Evolutionary conservation across 2,888 invertebrate species (phyloP), one percentile per base, ranked within the genome.

Genomic region (Lasioglossum leucozonium): DNA sequence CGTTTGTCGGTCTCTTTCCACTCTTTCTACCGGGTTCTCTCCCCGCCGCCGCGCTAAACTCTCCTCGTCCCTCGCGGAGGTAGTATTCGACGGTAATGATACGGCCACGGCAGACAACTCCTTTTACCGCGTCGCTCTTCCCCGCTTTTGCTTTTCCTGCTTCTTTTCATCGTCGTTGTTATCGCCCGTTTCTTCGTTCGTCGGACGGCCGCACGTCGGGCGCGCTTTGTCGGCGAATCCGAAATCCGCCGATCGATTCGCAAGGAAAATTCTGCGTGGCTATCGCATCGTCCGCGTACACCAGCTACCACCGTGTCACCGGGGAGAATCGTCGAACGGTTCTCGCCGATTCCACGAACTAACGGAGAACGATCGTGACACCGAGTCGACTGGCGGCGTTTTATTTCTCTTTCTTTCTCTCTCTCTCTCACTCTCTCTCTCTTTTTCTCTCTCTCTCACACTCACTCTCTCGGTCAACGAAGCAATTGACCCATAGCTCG

Each of bases 71-170:
- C 83, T 84, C 84, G 51, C 10, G 51, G 77, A 67, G 77, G 83
- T 82, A 85, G 81, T 82, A 85, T 62, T 84, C 82, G 76, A 79
- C 87, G 91, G 87, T 90, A 89, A 90, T 91, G 91, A 92, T 92
- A 92, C 89, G 90, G 89, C 90, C 91, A 91, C 89, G 86, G 18
- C 65, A 81, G 90, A 92, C 87, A 85, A 88, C 83, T 87, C 86
- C 86, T 88, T 79, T 82, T 78, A 77, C 84, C 82, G 82, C 77
- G 77, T 51, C 82, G 79, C 30, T 47, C 71, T 47, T 69, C 69
- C 69, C 62, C 72, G 77, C 71, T 79, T 82, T 85, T 79, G 67
- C 47, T 30, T 51, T 81, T 72, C 69, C 77, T 71, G 40, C 34
- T 22, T 77, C 30, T 55, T 76, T 77, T 86, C 78, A 79, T 88